phyloP scores from a whole-genome alignment of 30 jellyfish, hydroid and myxozoan species.

The Chironex yamaguchii region DNA sequence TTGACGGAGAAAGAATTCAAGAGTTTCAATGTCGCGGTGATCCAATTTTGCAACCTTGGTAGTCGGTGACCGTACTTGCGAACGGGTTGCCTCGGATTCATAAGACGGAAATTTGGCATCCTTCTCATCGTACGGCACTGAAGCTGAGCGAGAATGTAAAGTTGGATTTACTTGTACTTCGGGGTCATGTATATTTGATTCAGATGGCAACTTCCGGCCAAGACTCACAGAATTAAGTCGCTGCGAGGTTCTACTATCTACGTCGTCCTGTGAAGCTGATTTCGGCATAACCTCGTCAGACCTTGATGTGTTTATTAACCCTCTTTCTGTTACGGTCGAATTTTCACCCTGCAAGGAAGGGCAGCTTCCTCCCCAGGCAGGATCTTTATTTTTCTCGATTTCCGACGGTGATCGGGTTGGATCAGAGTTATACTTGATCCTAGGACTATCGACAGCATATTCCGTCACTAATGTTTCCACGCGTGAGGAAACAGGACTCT shows the following conservation, averaged over 20 bases:
- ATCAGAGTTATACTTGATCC: slow-evolving; percentile 90
- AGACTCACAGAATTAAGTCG: slow-evolving; percentile 20
- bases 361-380: slow-evolving; percentile 99
- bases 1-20: slow-evolving; percentile 87
- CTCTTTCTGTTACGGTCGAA: slow-evolving; percentile 59
- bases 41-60: slow-evolving; percentile 79
- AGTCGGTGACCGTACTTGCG: background rate
- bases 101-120: slow-evolving; percentile 61
- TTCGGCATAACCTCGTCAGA: slow-evolving; percentile 31
- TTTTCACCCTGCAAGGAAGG: slow-evolving; percentile 84
- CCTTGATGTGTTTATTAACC: slow-evolving; percentile 18
- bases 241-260: slow-evolving; percentile 48
- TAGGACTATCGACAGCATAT: slow-evolving; percentile 81
- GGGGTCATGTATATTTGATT: slow-evolving; percentile 76
- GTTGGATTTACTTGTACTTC: slow-evolving; percentile 54
- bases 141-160: slow-evolving; percentile 88
- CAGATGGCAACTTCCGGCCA: slow-evolving; percentile 81
- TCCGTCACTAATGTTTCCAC: slow-evolving; percentile 94
- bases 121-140: slow-evolving; percentile 93
- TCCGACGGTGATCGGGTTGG: slow-evolving; percentile 92
- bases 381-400: slow-evolving; percentile 72
- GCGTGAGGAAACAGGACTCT: slow-evolving; percentile 24
- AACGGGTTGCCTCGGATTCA: slow-evolving; percentile 22
- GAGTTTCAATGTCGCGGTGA: slow-evolving; percentile 93
- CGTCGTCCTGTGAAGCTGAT: slow-evolving; percentile 72